A percentile compares a stretch with the other conserved stretches of the same genome.
Conservation (phyloP, 1,140 invertebrate genomes). For the Ooceraea biroi region DNA sequence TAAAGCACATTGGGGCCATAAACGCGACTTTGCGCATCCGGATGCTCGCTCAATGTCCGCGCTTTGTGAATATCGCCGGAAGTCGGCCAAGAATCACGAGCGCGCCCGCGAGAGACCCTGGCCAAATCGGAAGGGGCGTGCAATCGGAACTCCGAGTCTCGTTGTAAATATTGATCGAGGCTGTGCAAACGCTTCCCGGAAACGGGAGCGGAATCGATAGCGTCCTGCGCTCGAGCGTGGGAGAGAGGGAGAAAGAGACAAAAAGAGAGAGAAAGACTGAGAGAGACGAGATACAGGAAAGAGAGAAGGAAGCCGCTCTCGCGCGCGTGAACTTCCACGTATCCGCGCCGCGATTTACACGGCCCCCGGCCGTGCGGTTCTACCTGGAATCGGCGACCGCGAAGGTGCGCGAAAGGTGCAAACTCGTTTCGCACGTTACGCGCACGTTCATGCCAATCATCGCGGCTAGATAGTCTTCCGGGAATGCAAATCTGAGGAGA, state of each 20-base stretch:
- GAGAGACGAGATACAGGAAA: neutral
- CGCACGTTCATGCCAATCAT: conserved; percentile 64
- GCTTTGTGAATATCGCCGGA: conserved; percentile 60
- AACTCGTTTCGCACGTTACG: conserved; percentile 70
- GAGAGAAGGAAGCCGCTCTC: neutral
- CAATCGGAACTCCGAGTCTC: conserved; percentile 55
- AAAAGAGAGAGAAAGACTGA: neutral
- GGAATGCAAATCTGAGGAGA: conserved; percentile 57
- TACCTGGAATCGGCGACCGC: conserved; percentile 65
- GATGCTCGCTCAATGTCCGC: conserved; percentile 58
- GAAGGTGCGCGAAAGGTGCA: conserved; percentile 63
- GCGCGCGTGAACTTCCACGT: conserved; percentile 39
- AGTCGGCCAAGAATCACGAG: conserved; percentile 60
- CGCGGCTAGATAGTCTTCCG: conserved; percentile 67
- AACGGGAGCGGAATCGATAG: conserved; percentile 61
- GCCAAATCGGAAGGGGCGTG: conserved; percentile 61
- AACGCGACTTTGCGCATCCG: conserved; percentile 49
- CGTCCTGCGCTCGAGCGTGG: neutral
- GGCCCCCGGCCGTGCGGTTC: conserved; percentile 36
- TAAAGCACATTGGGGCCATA: conserved; percentile 56
- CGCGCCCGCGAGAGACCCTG: conserved; percentile 32
- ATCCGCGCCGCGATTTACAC: conserved; percentile 35
- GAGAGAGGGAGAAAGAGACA: neutral
- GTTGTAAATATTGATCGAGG: conserved; percentile 68
- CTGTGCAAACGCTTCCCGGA: conserved; percentile 55